phyloP scores from a whole-genome alignment of 2,797 vertebrate species.

The Gallinago stenura region DNA sequence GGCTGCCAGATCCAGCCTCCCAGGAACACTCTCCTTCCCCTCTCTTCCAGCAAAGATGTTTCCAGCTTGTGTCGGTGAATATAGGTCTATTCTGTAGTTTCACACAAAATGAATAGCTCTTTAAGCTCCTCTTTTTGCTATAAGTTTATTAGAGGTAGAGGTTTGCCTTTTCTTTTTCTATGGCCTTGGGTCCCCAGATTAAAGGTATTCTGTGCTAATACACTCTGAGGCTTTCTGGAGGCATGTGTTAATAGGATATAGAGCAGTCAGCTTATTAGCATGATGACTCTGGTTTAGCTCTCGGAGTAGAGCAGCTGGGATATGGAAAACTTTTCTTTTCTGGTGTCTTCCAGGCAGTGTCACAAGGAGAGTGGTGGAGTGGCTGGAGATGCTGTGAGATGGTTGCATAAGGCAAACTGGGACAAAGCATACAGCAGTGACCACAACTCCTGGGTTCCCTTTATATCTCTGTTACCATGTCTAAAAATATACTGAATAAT shows the following conservation, averaged over 20 bases:
- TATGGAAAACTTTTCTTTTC: neutral
- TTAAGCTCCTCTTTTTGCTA: neutral
- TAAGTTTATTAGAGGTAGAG: fast-evolving
- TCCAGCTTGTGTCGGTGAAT: neutral
- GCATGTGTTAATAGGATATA: neutral
- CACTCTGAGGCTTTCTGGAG: neutral
- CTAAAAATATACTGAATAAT: slow-evolving; percentile 24
- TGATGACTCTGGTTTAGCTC: neutral
- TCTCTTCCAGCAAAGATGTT: neutral
- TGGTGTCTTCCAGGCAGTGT: neutral
- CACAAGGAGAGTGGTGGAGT: neutral
- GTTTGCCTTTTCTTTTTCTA: neutral
- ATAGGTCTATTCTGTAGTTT: neutral
- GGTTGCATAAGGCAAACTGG: neutral
- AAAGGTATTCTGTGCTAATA: neutral
- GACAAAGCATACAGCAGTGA: neutral
- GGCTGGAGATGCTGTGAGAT: neutral
- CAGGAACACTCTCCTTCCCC: fast-evolving
- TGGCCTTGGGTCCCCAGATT: neutral
- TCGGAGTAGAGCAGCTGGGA: neutral
- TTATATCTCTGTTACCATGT: neutral
- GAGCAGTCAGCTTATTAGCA: neutral
- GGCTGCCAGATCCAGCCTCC: neutral
- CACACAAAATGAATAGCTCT: neutral
- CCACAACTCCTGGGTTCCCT: neutral